Evolutionary conservation across 2,113 vertebrate species (phyloP), one percentile per base, ranked within the genome.

Genomic region (Prunella himalayana): DNA sequence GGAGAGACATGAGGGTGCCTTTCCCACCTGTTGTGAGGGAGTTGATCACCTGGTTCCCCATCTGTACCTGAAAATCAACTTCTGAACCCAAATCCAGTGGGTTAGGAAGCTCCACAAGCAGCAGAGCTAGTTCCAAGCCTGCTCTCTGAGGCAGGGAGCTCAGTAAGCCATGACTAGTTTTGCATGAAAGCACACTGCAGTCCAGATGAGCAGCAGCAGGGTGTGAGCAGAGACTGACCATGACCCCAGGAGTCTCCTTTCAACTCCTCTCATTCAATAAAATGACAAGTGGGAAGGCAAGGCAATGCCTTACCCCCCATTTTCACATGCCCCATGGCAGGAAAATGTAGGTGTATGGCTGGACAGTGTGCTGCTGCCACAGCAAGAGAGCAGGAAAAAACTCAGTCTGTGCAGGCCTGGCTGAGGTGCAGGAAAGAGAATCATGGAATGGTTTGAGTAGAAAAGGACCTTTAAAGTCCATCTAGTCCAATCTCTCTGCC

Each of bases 321-420:
- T 86, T 75, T 23, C 37, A 61, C 12, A 10, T 45, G 33, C 13
- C 6, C 21, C 1, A 0, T 7, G 13, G 8, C 35, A 88, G 49
- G 13, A 56, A 69, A 84, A 76, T 3, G 2, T 31, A 41, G 15
- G 5, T 0, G 1, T 39, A 2, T 9, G 13, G 27, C 28, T 54
- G 14, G 6, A 47, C 50, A 73, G 21, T 0, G 1, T 41, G 54
- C 65, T 85, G 60, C 51, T 82, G 53, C 20, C 10, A 4, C 47
- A 75, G 14, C 13, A 35, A 57, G 56, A 18, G 6, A 53, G 7
- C 5, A 49, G 13, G 12, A 4, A 42, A 35, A 50, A 64, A 1
- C 4, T 37, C 12, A 3, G 19, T 30, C 66, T 59, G 19, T 35
- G 31, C 0, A 1, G 24, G 28, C 27, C 84, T 77, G 28, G 24